Conservation (phyloP, 2,888 invertebrate genomes). For the Malthinus flaveolus region DNA sequence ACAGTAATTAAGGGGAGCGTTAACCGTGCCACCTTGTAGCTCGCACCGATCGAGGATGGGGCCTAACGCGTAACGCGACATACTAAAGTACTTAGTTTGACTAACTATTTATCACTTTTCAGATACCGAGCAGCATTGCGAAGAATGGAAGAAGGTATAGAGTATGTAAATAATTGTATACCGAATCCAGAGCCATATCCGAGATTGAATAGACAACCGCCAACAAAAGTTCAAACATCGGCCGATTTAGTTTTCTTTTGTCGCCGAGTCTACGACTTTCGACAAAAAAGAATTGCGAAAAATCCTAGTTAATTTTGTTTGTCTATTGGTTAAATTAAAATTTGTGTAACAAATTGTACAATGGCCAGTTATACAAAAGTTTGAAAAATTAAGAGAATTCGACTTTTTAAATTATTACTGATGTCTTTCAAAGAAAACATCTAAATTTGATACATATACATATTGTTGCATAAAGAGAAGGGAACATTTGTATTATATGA, state of each 20-base stretch:
- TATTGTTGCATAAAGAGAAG: slow-evolving; percentile 52
- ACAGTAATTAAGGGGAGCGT: too few relatives aligned
- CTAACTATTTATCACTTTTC: slow-evolving; percentile 39
- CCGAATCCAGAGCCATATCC: slow-evolving; percentile 69
- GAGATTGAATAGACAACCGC: slow-evolving; percentile 62
- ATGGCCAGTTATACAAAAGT: slow-evolving; percentile 23
- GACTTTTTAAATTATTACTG: slow-evolving; percentile 30
- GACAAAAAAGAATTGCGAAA: slow-evolving; percentile 74
- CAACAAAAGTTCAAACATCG: slow-evolving; percentile 66
- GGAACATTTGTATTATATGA: slow-evolving; percentile 54
- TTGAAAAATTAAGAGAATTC: slow-evolving; percentile 24
- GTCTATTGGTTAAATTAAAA: background rate
- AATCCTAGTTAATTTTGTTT: slow-evolving; percentile 51
- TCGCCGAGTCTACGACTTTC: slow-evolving; percentile 92
- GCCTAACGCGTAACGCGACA: too few relatives aligned
- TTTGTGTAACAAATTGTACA: slow-evolving; percentile 1
- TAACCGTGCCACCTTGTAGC: too few relatives aligned
- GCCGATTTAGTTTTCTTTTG: slow-evolving; percentile 93
- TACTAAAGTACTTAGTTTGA: background rate
- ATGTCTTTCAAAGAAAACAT: slow-evolving; percentile 38
- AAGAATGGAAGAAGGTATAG: slow-evolving; percentile 76
- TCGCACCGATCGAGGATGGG: too few relatives aligned
- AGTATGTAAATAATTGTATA: slow-evolving; percentile 71
- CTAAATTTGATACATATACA: slow-evolving; percentile 52
- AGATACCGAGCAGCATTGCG: slow-evolving; percentile 86